Conservation (phyloP, 2,888 invertebrate genomes). For the Cremastobaeus sp. region DNA sequence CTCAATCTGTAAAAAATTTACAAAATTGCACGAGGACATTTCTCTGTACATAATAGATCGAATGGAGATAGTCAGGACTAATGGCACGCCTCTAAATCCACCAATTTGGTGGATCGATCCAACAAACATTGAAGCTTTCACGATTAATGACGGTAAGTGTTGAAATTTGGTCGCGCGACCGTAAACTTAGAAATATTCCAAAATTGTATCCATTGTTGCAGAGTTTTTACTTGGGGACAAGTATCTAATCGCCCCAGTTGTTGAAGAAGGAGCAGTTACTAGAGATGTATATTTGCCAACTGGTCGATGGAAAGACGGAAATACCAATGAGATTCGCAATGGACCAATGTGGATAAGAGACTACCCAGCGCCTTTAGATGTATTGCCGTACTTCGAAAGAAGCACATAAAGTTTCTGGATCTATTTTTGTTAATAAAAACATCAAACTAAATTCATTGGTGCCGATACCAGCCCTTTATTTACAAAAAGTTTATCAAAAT, state of each 20-base stretch:
- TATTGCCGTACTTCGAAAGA: conserved; percentile 81
- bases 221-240: conserved; percentile 89
- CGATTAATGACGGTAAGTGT: conserved; percentile 76
- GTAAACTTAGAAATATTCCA: no score
- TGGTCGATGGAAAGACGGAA: conserved; percentile 86
- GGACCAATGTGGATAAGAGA: conserved; percentile 83
- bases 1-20: conserved; percentile 83
- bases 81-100: conserved; percentile 86
- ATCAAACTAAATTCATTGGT: neutral
- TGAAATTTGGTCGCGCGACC: no score
- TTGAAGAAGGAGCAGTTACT: conserved; percentile 81
- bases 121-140: conserved; percentile 81
- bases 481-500: neutral
- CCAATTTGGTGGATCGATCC: conserved; percentile 94
- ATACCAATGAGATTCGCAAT: conserved; percentile 72
- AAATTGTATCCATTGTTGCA: no score
- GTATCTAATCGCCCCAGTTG: conserved; percentile 88
- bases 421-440: neutral
- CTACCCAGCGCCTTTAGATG: conserved; percentile 84
- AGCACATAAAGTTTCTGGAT: neutral
- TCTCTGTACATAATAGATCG: conserved; percentile 81
- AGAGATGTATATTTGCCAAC: conserved; percentile 87
- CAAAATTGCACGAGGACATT: conserved; percentile 83
- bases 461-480: no score
- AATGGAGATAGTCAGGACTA: conserved; percentile 81